Evolutionary conservation across 2,797 vertebrate species (phyloP), one percentile per base, ranked within the genome.

Genomic region (Brachymystax lenok): DNA sequence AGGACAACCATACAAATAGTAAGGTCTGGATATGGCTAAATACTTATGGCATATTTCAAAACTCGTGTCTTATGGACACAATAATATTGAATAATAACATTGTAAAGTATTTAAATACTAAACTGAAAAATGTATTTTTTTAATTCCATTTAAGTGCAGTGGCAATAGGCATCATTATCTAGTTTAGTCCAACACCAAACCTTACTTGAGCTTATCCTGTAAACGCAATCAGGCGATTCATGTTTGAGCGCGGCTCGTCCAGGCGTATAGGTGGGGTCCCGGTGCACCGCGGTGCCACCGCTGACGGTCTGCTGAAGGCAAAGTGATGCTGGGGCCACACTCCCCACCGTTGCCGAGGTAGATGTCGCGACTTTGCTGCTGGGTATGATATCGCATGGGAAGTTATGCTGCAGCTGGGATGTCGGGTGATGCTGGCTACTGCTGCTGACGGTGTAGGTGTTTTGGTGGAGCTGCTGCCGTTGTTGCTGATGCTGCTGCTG

Each of bases 141-240:
- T 10, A 0, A 54, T 14, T 54, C 16, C 17, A 54, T 54, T 70
- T n/a, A 51, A 7, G 40, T 21, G 50, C 40, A 50, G 33, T 50
- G 68, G 35, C 12, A 17, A 35, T 16, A 21, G 13, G 40, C 7
- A 51, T 13, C 8, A n/a, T 51, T 6, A 70, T 7, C 52, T 54
- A 19, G 17, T 14, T 16, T 17, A 19, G 17, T 14, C 52, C 2
- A 19, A 54, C 5, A 54, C 13, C 17, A 54, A 14, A 27, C 77
- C 90, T 76, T 94, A 98, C 97, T 97, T 96, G 96, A 94, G 89
- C 97, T 98, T 84, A 98, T 97, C 16, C 95, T 93, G 84, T 96
- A 92, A 77, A 86, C 91, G 91, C 95, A 93, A 91, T 96, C 93
- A 40, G 92, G 94, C 84, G 86, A 81, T 77, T 81, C 81, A 61